Percentiles rank a stretch among this genome's conserved stretches.
Evolutionary conservation across 2,888 invertebrate genomes (phyloP).

Genomic region (Ophioninae sp.): DNA sequence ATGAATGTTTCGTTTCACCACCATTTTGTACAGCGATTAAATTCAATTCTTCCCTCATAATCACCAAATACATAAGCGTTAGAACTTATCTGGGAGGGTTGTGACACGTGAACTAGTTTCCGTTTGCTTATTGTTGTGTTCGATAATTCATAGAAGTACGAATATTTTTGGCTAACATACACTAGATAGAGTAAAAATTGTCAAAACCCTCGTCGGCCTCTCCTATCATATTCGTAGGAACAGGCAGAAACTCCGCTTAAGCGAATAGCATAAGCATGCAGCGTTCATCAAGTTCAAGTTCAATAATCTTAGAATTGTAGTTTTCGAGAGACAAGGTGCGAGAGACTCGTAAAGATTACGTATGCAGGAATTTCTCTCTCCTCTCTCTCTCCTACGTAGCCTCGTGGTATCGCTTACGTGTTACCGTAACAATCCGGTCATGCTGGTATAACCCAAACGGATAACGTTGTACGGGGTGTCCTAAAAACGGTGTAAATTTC

Average conservation of each 20-base stretch:
- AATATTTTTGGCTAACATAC: too few species aligned
- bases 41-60: too few species aligned
- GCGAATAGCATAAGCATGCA: constrained; percentile 29
- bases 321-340: constrained; percentile 32
- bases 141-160: too few species aligned
- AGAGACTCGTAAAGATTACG: constrained; percentile 69
- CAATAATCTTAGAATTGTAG: constrained; percentile 67
- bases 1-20: too few species aligned
- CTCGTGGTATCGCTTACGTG: constrained; percentile 51
- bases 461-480: constrained; percentile 59
- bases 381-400: constrained; percentile 12
- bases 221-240: neutral
- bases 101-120: too few species aligned
- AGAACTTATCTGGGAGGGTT: too few species aligned
- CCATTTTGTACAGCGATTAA: too few species aligned
- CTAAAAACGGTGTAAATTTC: constrained; percentile 22
- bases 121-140: too few species aligned
- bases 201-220: too few species aligned
- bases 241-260: neutral
- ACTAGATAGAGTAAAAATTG: too few species aligned
- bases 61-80: too few species aligned
- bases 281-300: constrained; percentile 69
- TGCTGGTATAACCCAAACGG: constrained; percentile 59
- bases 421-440: constrained; percentile 63
- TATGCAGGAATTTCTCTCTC: constrained; percentile 78